Evolutionary conservation across 2,888 invertebrate genomes (phyloP), one percentile per base, ranked within the genome.

Genomic region (Hemaris fuciformis): DNA sequence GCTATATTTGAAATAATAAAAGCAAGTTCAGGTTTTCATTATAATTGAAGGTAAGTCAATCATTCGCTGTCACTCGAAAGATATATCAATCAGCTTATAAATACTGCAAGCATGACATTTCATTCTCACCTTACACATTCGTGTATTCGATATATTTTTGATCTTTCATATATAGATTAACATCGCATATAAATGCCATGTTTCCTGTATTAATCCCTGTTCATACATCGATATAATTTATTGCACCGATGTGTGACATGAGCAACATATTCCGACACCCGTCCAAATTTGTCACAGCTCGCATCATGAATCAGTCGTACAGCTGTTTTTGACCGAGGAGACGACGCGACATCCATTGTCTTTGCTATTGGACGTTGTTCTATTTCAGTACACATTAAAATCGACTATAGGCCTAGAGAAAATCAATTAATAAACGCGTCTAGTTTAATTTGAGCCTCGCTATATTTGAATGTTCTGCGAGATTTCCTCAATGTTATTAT

Each of bases 231-330:
- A 48, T 27, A 65, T 69, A 66, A 69, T 72, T 69, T 72, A 69
- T 69, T 70, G 67, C 64, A 69, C 66, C 64, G 61, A 61, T 63
- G 65, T 59, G 65, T 63, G 64, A 65, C 57, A 61, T 60, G 57
- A 58, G 61, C 62, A 60, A 53, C 20, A 41, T 38, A 31, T 53
- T 53, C 56, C 62, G 62, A 59, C 60, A 64, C 62, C 53, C 63
- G 70, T 46, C 46, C 60, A 46, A 38, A 46, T 61, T 63, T 63
- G 65, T 69, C 65, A 66, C 61, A 64, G 73, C 67, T 70, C 66
- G 67, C 68, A 69, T 71, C 73, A 73, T 84, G 84, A 84, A 85
- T 88, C 88, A 87, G 86, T 85, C 64, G 65, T 88, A 85, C 85
- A 91, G 88, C 85, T 90, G 91, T 85, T 91, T 89, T 59, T 41